Conservation (phyloP, 2,888 invertebrate genomes). For the Acrobasis consociella region DNA sequence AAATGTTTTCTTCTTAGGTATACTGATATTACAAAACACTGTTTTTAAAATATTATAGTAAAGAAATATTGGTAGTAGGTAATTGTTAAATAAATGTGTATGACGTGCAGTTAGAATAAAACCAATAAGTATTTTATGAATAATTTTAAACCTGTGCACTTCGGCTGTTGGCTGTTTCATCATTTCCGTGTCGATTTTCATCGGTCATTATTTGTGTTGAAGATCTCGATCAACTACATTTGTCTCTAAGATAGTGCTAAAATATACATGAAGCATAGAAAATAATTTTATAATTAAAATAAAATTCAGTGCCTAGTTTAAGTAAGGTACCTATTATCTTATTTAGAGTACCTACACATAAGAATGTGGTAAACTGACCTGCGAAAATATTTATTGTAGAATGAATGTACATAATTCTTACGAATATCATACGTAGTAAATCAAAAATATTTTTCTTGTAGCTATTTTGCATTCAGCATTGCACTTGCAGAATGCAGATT, state of each 20-base stretch:
- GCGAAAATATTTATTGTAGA: too few relatives aligned
- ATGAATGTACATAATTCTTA: too few relatives aligned
- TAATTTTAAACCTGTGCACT: slow-evolving; percentile 54
- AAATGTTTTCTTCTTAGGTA: too few relatives aligned
- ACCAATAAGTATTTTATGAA: slow-evolving; percentile 4
- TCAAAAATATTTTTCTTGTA: too few relatives aligned
- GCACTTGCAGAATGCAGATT: too few relatives aligned
- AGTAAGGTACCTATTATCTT: too few relatives aligned
- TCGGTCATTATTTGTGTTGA: slow-evolving; percentile 34
- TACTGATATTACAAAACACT: too few relatives aligned
- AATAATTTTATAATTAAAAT: neutral
- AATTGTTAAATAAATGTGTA: slow-evolving; percentile 4
- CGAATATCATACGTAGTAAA: too few relatives aligned
- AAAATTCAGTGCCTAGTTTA: neutral
- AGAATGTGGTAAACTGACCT: too few relatives aligned
- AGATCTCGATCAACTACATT: slow-evolving; percentile 3
- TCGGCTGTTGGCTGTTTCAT: slow-evolving; percentile 47
- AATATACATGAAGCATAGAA: neutral
- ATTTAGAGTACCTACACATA: neutral
- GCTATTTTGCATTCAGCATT: too few relatives aligned
- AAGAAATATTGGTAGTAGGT: neutral
- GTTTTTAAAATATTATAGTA: neutral
- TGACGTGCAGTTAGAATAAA: slow-evolving; percentile 18
- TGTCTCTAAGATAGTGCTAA: neutral
- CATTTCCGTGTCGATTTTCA: slow-evolving; percentile 48